phyloP scores from a whole-genome alignment of 2,888 invertebrate genomes.

The Aphidoletes aphidimyza region DNA sequence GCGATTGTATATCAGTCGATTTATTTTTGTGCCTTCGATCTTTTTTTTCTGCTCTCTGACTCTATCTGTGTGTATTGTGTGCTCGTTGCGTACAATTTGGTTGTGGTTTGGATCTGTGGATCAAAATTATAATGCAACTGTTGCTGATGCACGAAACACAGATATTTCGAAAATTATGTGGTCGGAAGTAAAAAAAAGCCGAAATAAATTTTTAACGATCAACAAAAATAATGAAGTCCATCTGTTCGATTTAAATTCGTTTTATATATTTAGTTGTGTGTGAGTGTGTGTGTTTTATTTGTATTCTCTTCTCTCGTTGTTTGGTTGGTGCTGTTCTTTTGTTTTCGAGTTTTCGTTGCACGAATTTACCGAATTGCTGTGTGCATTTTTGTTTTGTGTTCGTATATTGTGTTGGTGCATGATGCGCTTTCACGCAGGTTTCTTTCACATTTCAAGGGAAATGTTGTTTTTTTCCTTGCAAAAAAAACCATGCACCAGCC shows the following conservation, averaged over 20 bases:
- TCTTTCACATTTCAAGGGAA: neutral
- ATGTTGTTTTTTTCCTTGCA: too few species aligned
- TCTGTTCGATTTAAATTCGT: slow-evolving; percentile 50
- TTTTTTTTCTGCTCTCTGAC: neutral
- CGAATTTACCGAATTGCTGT: slow-evolving; percentile 6
- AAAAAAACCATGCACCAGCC: neutral
- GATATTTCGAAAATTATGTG: slow-evolving; percentile 50
- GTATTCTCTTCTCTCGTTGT: neutral
- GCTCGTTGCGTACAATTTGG: too few species aligned
- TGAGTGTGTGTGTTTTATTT: too few species aligned
- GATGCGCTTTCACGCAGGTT: slow-evolving; percentile 12
- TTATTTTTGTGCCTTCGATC: neutral
- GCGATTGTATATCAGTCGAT: slow-evolving; percentile 19
- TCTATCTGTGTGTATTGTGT: neutral
- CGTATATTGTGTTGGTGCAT: too few species aligned
- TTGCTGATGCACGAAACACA: slow-evolving; percentile 44
- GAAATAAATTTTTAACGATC: slow-evolving; percentile 52
- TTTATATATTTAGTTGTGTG: neutral
- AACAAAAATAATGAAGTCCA: slow-evolving; percentile 54
- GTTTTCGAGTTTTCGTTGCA: neutral
- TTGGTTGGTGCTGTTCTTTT: neutral
- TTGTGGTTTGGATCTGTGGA: slow-evolving; percentile 33
- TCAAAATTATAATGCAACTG: slow-evolving; percentile 25
- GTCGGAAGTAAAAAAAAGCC: slow-evolving; percentile 52
- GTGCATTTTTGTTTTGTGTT: slow-evolving; percentile 27